Conservation (phyloP, 2,113 vertebrate species). For the Panthera leo region DNA sequence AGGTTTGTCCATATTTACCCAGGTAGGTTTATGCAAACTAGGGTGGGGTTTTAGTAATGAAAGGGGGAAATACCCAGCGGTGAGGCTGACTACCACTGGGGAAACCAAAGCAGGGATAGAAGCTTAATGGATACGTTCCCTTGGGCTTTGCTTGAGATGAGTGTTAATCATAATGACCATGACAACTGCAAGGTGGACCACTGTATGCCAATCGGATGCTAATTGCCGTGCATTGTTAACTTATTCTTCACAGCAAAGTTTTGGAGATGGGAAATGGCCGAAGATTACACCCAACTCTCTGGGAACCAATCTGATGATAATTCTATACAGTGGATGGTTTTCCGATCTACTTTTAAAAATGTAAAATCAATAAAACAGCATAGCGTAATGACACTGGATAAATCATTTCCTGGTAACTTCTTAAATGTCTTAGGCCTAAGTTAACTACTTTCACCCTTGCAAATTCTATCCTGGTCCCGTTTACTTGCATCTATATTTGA, state of each 20-base stretch:
- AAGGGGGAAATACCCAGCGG: too few relatives aligned
- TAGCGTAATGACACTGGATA: background rate
- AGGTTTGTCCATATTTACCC: background rate
- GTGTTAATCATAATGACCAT: background rate
- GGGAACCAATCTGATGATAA: background rate
- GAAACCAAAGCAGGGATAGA: background rate
- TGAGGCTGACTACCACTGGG: background rate
- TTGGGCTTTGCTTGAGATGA: background rate
- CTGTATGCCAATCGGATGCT: background rate
- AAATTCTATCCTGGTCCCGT: background rate
- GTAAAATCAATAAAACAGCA: background rate
- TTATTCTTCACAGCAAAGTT: background rate
- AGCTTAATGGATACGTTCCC: background rate
- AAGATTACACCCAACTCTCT: background rate
- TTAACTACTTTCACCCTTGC: background rate
- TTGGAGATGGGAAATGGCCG: background rate
- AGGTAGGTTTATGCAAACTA: background rate
- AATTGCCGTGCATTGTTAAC: background rate
- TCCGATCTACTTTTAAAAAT: background rate
- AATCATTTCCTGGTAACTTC: background rate
- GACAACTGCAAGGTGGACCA: background rate
- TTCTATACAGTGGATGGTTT: background rate
- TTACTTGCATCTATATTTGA: background rate
- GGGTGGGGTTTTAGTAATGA: background rate
- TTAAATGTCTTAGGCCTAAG: background rate